A percentile compares a stretch with the other conserved stretches of the same genome.
These are phyloP conservation scores for Rana temporaria DNA, from an alignment of 2,113 vertebrate genomes.

Conservation along the genomic window DNA sequence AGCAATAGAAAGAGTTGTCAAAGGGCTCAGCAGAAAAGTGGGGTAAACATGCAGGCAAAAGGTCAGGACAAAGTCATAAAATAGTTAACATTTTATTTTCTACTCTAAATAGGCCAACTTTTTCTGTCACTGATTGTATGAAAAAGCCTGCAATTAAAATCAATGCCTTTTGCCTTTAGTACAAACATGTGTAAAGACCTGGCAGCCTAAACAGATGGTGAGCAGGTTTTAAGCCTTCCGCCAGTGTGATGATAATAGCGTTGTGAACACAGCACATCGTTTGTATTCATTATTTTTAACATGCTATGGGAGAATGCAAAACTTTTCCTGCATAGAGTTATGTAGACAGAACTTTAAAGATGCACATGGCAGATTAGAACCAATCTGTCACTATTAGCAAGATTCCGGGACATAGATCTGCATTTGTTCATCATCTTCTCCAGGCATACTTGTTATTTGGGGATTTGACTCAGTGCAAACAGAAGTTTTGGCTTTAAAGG, in stretches of 20 bases:
- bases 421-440: too few relatives aligned
- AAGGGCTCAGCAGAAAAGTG: too few relatives aligned
- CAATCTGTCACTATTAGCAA: too few relatives aligned
- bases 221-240: slow-evolving; percentile 39
- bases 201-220: neutral
- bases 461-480: neutral
- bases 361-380: too few relatives aligned
- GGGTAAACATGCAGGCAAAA: too few relatives aligned
- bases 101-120: neutral
- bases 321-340: neutral
- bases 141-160: slow-evolving; percentile 7
- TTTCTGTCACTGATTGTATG: neutral
- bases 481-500: too few relatives aligned
- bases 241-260: slow-evolving; percentile 30
- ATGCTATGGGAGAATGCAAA: slow-evolving; percentile 36
- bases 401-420: too few relatives aligned
- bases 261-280: neutral
- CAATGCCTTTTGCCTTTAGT: neutral
- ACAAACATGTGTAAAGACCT: slow-evolving; percentile 7
- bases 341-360: slow-evolving; percentile 18
- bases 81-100: neutral
- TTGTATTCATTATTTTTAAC: slow-evolving; percentile 54
- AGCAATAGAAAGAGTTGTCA: too few relatives aligned
- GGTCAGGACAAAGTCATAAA: too few relatives aligned
- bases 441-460: too few relatives aligned